phyloP scores from a whole-genome alignment of 2,888 invertebrate species.

The Troides oblongomaculatus region DNA sequence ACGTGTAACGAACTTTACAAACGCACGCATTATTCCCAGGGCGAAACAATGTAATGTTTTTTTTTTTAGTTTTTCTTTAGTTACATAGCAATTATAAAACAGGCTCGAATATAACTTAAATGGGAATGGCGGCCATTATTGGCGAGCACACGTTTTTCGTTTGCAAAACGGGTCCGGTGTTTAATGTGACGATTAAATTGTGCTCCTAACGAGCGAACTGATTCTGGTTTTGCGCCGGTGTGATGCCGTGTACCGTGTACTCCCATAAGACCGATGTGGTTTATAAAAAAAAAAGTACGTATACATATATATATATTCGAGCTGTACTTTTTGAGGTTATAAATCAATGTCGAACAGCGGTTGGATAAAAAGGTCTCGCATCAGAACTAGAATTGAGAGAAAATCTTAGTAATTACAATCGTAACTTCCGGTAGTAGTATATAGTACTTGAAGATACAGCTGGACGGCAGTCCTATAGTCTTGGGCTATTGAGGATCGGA shows the following conservation, averaged over 20 bases:
- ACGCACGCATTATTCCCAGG: conserved; percentile 12
- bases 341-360: conserved; percentile 6
- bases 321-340: conserved; percentile 5
- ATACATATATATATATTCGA: not conserved
- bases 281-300: not conserved
- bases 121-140: conserved; percentile 22
- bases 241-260: conserved; percentile 6
- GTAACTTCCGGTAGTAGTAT: too few species aligned
- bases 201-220: conserved; percentile 26
- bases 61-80: conserved; percentile 1
- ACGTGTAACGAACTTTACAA: conserved; percentile 6
- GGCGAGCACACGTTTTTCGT: conserved; percentile 27
- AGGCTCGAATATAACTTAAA: conserved; percentile 23
- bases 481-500: too few species aligned
- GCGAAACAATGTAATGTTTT: conserved; percentile 13
- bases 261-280: not conserved
- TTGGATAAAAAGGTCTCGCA: not conserved
- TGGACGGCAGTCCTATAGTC: too few species aligned
- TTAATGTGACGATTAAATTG: conserved; percentile 30
- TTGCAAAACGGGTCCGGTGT: conserved; percentile 26
- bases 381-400: too few species aligned
- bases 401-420: too few species aligned
- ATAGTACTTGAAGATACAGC: too few species aligned
- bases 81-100: conserved; percentile 13
- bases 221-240: conserved; percentile 20